phyloP scores from a whole-genome alignment of 1,140 invertebrate species.

The Drosophila sucinea region DNA sequence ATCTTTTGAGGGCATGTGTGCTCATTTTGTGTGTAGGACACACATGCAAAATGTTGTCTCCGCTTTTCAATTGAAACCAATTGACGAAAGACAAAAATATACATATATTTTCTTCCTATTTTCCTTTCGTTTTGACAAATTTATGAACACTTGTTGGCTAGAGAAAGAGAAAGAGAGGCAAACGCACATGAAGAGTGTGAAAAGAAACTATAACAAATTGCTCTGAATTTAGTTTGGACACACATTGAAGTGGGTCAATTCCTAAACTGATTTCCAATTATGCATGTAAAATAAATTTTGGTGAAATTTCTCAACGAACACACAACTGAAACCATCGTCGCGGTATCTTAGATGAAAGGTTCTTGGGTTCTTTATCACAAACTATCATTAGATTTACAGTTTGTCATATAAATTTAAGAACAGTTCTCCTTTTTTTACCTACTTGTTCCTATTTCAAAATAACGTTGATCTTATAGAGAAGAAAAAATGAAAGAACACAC shows the following conservation, averaged over 20 bases:
- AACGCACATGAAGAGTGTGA: constrained; percentile 6
- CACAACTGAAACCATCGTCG: too few species aligned
- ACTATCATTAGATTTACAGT: too few species aligned
- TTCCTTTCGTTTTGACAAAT: constrained; percentile 9
- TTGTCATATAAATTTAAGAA: too few species aligned
- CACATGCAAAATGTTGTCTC: constrained; percentile 13
- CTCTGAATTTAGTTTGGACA: not conserved
- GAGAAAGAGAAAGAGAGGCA: not conserved
- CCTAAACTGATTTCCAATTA: not conserved
- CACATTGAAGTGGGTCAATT: not conserved
- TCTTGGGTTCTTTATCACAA: too few species aligned
- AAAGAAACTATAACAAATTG: constrained; percentile 4
- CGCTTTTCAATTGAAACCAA: constrained; percentile 21
- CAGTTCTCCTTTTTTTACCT: too few species aligned
- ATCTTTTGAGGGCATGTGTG: constrained; percentile 12
- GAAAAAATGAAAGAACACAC: too few species aligned
- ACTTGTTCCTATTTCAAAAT: too few species aligned
- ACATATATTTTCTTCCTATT: not conserved
- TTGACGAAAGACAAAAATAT: constrained; percentile 18
- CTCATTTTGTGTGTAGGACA: not conserved
- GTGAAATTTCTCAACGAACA: too few species aligned
- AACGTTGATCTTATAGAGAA: too few species aligned
- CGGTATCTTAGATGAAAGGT: too few species aligned
- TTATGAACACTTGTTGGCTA: constrained; percentile 11
- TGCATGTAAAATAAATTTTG: not conserved